Evolutionary conservation across 2,113 vertebrate genomes (phyloP), one percentile per base, ranked within the genome.

Genomic region (Barbus barbus): DNA sequence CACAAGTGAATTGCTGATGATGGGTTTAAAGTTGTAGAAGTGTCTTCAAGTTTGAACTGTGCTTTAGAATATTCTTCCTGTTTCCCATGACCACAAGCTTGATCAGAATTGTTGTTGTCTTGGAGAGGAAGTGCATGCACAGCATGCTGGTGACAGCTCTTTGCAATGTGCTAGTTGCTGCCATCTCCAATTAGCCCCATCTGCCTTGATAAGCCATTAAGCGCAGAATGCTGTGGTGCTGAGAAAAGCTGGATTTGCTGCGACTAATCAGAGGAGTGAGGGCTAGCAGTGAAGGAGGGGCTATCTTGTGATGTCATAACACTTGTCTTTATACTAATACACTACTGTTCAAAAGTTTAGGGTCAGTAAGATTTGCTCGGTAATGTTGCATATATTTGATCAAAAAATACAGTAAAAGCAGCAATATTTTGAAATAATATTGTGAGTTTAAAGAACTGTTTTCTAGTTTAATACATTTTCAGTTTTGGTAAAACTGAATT

Each of bases 201-300:
- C 92, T 89, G 73, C 36, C 72, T 88, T 92, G 93, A 94, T 81
- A 84, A 84, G 89, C 89, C 89, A 89, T 92, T 93, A 92, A 92
- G 88, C 86, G 44, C 79, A 82, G 87, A 82, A 53, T 88, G 85
- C 87, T 60, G 84, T 92, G 87, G 86, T 81, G 89, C 12, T 84
- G 86, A 88, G 90, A 89, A 93, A 93, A 93, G 91, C 90, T 88
- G 90, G 93, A 94, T 94, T 93, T 93, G 84, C 80, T 86, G 86
- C 88, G 78, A 86, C 90, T 85, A 92, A 85, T 76, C 0, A 78
- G 41, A 90, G 88, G 86, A 84, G 84, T 41, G 75, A 87, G 71
- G 9, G 76, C 83, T 88, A 81, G 75, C 81, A 13, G 41, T 31
- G 26, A 75, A 81, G 78, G 38, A 78, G 79, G 60, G 26, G 53